Evolutionary conservation across 2,888 invertebrate genomes (phyloP).

Genomic region (Dynastes tityus): DNA sequence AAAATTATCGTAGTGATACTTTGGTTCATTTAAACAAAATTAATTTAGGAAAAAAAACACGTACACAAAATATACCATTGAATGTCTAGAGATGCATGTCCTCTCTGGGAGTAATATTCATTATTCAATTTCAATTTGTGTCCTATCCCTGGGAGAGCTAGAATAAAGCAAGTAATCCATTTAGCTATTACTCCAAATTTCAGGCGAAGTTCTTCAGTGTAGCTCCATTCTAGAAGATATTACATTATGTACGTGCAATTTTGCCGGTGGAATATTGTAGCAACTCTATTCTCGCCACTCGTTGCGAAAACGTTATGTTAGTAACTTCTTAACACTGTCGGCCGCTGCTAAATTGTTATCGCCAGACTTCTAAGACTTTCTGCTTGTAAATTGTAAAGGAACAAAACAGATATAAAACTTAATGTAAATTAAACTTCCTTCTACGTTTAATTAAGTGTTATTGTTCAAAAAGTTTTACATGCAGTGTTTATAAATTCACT

Average conservation of each 20-base stretch:
- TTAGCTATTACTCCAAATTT: slow-evolving; percentile 34
- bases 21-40: too few relatives aligned
- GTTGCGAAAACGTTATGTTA: slow-evolving; percentile 9
- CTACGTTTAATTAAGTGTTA: too few relatives aligned
- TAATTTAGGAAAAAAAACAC: neutral
- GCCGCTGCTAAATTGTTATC: too few relatives aligned
- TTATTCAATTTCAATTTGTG: slow-evolving; percentile 52
- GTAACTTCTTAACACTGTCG: slow-evolving; percentile 18
- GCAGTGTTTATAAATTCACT: too few relatives aligned
- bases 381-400: too few relatives aligned
- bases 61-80: neutral
- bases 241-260: slow-evolving; percentile 59
- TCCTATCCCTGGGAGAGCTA: slow-evolving; percentile 28
- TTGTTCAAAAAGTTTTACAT: too few relatives aligned
- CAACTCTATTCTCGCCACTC: slow-evolving; percentile 15
- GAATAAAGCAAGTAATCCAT: slow-evolving; percentile 40
- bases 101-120: slow-evolving; percentile 31
- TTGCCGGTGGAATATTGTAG: slow-evolving; percentile 55
- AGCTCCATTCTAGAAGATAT: slow-evolving; percentile 52
- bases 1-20: too few relatives aligned
- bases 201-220: slow-evolving; percentile 20
- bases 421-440: too few relatives aligned
- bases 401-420: too few relatives aligned
- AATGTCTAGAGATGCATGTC: neutral
- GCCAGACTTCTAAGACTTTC: too few relatives aligned